phyloP scores from a whole-genome alignment of 2,888 invertebrate genomes.

The Camptogramma bilineatum region DNA sequence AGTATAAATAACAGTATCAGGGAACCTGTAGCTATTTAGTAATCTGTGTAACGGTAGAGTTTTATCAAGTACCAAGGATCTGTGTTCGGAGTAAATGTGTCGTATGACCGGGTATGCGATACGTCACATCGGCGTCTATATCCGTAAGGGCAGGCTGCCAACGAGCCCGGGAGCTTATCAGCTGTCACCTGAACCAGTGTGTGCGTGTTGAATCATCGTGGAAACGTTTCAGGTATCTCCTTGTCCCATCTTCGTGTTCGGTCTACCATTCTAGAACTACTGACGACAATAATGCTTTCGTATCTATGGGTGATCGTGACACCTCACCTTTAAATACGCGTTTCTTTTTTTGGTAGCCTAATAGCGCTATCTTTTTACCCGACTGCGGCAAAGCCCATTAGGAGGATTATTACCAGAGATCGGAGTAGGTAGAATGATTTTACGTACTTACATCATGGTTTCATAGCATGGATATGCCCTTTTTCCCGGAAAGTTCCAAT shows the following conservation, averaged over 20 bases:
- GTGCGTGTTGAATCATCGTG: slow-evolving; percentile 54
- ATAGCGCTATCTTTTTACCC: not conserved
- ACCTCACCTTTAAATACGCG: not conserved
- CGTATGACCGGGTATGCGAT: slow-evolving; percentile 31
- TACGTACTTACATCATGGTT: too few relatives aligned
- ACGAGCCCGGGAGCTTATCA: slow-evolving; percentile 66
- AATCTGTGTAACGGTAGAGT: not conserved
- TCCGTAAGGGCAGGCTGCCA: slow-evolving; percentile 79
- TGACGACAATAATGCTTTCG: slow-evolving; percentile 2
- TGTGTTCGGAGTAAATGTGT: slow-evolving; percentile 39
- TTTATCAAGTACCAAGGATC: not conserved
- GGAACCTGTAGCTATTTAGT: too few relatives aligned
- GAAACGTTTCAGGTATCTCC: slow-evolving; percentile 49
- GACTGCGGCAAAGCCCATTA: too few relatives aligned
- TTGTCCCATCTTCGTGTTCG: slow-evolving; percentile 31
- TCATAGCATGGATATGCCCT: too few relatives aligned
- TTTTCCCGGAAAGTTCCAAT: too few relatives aligned
- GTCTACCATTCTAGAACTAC: not conserved
- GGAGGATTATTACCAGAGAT: too few relatives aligned
- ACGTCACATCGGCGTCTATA: slow-evolving; percentile 70
- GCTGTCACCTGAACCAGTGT: slow-evolving; percentile 68
- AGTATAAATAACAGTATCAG: too few relatives aligned
- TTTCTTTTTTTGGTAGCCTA: not conserved
- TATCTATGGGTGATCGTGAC: not conserved
- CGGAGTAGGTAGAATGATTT: too few relatives aligned